These are phyloP conservation scores for Sarcophaga caerulescens DNA, from an alignment of 2,888 invertebrate genomes.

Conservation along the genomic window DNA sequence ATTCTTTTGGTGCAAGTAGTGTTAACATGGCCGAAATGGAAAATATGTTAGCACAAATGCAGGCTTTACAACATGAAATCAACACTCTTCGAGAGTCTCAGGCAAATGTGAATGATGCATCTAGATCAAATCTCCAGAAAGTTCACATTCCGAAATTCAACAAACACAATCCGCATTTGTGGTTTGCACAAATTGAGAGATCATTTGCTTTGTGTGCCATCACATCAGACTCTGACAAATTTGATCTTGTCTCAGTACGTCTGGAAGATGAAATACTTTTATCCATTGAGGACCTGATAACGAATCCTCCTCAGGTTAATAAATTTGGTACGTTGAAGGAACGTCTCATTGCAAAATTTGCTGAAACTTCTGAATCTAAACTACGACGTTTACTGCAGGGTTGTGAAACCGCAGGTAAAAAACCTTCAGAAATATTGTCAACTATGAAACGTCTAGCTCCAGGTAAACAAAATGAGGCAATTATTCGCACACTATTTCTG, in stretches of 20 bases:
- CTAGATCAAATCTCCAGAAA: slow-evolving; percentile 16
- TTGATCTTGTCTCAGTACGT: slow-evolving; percentile 12
- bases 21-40: slow-evolving; percentile 11
- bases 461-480: slow-evolving; percentile 53
- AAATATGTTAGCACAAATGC: slow-evolving; percentile 20
- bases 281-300: slow-evolving; percentile 53
- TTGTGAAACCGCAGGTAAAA: slow-evolving; percentile 54
- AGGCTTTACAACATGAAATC: neutral
- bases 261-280: slow-evolving; percentile 39
- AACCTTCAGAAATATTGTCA: slow-evolving; percentile 58
- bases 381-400: slow-evolving; percentile 59
- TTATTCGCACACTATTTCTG: slow-evolving; percentile 59
- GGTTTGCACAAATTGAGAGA: slow-evolving; percentile 42
- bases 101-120: neutral
- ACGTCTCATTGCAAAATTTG: slow-evolving; percentile 50
- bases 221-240: no score
- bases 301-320: slow-evolving; percentile 31
- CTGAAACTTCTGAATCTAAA: slow-evolving; percentile 60
- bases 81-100: slow-evolving; percentile 8
- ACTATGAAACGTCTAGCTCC: slow-evolving; percentile 63
- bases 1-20: neutral
- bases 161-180: slow-evolving; percentile 31
- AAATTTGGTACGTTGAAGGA: slow-evolving; percentile 32
- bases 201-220: slow-evolving; percentile 20
- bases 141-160: slow-evolving; percentile 47